Conservation (phyloP, 1,140 invertebrate genomes). For the Drosophila burlai region DNA sequence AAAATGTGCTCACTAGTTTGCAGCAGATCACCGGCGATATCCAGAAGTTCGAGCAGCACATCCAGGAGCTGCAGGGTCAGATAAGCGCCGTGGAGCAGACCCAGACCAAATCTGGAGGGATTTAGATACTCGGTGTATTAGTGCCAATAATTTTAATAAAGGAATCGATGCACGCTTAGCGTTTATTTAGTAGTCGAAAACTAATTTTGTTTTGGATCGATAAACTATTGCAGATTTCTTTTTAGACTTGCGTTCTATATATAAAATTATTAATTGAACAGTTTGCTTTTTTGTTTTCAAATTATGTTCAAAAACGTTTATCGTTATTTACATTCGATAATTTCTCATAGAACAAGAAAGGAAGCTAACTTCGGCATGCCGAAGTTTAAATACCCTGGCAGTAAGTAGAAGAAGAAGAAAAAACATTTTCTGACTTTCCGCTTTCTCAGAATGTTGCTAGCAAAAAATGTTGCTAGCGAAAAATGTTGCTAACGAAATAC, state of each 20-base stretch:
- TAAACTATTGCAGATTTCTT: neutral
- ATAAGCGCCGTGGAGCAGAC: constrained; percentile 67
- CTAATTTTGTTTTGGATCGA: neutral
- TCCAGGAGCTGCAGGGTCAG: constrained; percentile 81
- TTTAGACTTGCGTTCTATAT: neutral
- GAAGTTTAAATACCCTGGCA: too few species aligned
- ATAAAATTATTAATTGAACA: too few species aligned
- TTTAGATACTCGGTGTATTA: constrained; percentile 40
- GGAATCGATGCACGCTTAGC: constrained; percentile 59
- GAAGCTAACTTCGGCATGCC: too few species aligned
- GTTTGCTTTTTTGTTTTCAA: too few species aligned
- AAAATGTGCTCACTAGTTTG: constrained; percentile 93
- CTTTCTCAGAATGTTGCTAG: too few species aligned
- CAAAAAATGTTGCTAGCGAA: too few species aligned
- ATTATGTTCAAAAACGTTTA: too few species aligned
- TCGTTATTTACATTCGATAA: neutral
- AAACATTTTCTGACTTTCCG: too few species aligned
- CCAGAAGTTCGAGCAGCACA: constrained; percentile 92
- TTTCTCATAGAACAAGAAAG: too few species aligned
- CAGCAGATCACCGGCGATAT: constrained; percentile 94
- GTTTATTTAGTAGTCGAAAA: constrained; percentile 46
- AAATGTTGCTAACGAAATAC: too few species aligned
- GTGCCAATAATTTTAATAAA: constrained; percentile 66
- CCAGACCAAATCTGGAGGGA: constrained; percentile 36
- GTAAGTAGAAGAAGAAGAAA: too few species aligned